phyloP scores from a whole-genome alignment of 1,140 invertebrate species.

The Camponotus floridanus region DNA sequence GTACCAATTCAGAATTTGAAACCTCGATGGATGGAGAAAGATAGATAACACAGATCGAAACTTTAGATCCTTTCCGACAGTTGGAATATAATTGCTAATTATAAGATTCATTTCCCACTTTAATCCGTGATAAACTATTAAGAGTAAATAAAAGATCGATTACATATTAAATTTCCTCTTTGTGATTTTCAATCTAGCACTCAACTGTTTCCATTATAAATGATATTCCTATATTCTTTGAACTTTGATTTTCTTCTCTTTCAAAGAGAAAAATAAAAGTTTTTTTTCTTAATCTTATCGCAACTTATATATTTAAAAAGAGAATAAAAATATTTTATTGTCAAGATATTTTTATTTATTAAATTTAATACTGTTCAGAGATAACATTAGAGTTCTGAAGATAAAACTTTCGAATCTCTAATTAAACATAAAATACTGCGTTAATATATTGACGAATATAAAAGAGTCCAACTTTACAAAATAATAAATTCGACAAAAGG shows the following conservation, averaged over 20 bases:
- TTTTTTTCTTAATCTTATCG: neutral
- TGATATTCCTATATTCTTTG: neutral
- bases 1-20: constrained; percentile 51
- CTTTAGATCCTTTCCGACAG: constrained; percentile 28
- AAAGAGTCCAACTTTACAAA: neutral
- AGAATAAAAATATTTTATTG: neutral
- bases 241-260: neutral
- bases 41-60: constrained; percentile 5
- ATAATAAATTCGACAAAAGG: neutral
- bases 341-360: neutral
- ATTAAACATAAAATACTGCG: neutral
- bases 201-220: neutral
- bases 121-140: neutral
- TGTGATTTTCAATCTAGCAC: neutral
- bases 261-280: neutral
- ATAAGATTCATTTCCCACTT: neutral
- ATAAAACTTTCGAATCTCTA: neutral
- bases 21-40: constrained; percentile 43
- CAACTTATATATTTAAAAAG: neutral
- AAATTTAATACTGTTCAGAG: neutral
- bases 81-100: constrained; percentile 28
- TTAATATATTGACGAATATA: neutral
- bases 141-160: neutral
- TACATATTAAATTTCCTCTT: constrained; percentile 11
- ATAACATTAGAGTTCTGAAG: neutral